Evolutionary conservation across 2,888 invertebrate genomes (phyloP).

Genomic region (Cerastis leucographa): DNA sequence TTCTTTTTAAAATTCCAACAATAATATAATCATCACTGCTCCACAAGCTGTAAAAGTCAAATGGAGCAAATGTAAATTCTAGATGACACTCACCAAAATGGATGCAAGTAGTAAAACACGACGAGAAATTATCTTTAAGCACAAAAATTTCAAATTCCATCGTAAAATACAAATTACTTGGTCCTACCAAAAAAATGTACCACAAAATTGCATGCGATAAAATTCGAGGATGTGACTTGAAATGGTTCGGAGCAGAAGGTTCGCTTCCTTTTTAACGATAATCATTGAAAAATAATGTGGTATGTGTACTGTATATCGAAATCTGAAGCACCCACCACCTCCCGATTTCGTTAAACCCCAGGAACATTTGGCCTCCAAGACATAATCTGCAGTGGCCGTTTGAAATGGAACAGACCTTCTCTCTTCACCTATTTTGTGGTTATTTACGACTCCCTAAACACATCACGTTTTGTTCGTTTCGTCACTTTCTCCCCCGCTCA

Average conservation of each 20-base stretch:
- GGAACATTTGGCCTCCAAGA: too few species aligned
- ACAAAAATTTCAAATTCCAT: constrained; percentile 31
- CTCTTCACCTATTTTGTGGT: neutral
- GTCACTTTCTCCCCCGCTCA: constrained; percentile 28
- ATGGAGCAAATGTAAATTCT: constrained; percentile 34
- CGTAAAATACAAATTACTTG: constrained; percentile 33
- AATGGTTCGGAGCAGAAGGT: neutral
- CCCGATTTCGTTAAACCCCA: too few species aligned
- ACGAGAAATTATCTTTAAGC: constrained; percentile 30
- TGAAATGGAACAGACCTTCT: neutral
- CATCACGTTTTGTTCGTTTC: constrained; percentile 40
- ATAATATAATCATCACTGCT: constrained; percentile 26
- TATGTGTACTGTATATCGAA: neutral
- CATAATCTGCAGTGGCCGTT: neutral
- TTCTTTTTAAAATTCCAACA: constrained; percentile 18
- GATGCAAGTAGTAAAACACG: constrained; percentile 43
- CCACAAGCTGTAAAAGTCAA: constrained; percentile 32
- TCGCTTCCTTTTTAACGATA: neutral
- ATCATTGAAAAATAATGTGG: neutral
- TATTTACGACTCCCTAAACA: constrained; percentile 32
- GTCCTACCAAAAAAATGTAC: constrained; percentile 12
- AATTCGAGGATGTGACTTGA: neutral
- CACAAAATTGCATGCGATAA: constrained; percentile 38
- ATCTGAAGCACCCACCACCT: neutral
- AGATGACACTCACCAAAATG: constrained; percentile 6